phyloP scores from a whole-genome alignment of 2,113 vertebrate species.

The Setophaga kirtlandii region DNA sequence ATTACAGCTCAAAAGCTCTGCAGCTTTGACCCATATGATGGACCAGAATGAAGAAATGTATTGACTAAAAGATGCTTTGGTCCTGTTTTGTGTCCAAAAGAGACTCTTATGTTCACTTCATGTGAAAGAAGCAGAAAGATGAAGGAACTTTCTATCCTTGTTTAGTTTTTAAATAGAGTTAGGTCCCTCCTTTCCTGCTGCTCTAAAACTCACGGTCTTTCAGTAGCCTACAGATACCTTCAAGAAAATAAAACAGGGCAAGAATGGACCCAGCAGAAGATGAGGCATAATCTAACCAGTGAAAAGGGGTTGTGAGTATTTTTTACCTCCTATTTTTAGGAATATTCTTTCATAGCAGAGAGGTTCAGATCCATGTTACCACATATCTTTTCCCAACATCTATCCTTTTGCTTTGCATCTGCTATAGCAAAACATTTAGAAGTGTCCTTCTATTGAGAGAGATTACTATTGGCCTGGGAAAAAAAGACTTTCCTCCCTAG shows the following conservation, averaged over 20 bases:
- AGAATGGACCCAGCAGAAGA: not conserved
- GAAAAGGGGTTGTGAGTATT: not conserved
- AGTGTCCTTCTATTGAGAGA: not conserved
- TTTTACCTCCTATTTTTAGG: not conserved
- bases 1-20: not conserved
- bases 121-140: not conserved
- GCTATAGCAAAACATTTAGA: not conserved
- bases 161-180: not conserved
- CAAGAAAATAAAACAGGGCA: not conserved
- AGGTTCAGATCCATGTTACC: not conserved
- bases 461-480: not conserved
- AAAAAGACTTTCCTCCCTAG: fast-evolving
- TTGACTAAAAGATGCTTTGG: not conserved
- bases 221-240: not conserved
- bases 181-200: not conserved
- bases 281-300: not conserved
- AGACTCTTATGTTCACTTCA: not conserved
- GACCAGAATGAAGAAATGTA: not conserved
- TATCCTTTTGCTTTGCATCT: not conserved
- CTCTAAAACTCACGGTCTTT: not conserved
- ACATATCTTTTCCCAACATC: not conserved
- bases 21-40: not conserved
- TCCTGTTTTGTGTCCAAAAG: not conserved
- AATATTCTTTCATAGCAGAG: not conserved
- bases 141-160: not conserved